Conservation (phyloP, 1,140 invertebrate genomes). For the Pseudomyrmex cubaensis region DNA sequence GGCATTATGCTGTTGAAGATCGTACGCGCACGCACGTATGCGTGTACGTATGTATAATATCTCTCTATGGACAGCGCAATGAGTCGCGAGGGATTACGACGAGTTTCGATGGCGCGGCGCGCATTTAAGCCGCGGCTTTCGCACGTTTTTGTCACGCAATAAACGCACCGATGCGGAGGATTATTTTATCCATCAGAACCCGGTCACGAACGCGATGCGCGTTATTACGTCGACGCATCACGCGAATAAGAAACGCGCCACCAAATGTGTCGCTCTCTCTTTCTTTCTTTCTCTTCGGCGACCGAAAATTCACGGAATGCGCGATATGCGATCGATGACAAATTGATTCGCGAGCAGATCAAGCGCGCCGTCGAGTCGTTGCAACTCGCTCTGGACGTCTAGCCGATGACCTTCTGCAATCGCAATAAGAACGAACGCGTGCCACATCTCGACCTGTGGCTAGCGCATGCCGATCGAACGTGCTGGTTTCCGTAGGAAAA, state of each 20-base stretch:
- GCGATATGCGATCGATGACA: slow-evolving; percentile 1
- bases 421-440: slow-evolving; percentile 38
- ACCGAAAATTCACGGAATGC: slow-evolving; percentile 9
- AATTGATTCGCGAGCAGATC: slow-evolving; percentile 41
- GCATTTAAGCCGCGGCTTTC: slow-evolving; percentile 17
- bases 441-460: slow-evolving; percentile 19
- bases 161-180: slow-evolving; percentile 28
- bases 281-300: neutral
- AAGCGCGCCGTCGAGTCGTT: neutral
- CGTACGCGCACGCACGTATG: neutral
- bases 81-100: neutral
- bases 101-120: slow-evolving; percentile 3
- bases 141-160: slow-evolving; percentile 38
- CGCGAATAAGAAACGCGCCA: neutral
- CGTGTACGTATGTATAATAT: slow-evolving; percentile 5
- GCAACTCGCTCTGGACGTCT: slow-evolving; percentile 11
- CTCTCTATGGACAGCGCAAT: neutral
- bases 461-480: slow-evolving; percentile 34
- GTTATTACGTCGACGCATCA: neutral
- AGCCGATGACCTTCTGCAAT: slow-evolving; percentile 37
- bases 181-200: slow-evolving; percentile 8
- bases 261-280: neutral
- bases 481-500: slow-evolving; percentile 42
- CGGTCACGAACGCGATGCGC: slow-evolving; percentile 12
- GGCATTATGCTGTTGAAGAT: slow-evolving; percentile 48